Evolutionary conservation across 2,797 vertebrate genomes (phyloP), one percentile per base, ranked within the genome.

Genomic region (Austrolebias charrua): DNA sequence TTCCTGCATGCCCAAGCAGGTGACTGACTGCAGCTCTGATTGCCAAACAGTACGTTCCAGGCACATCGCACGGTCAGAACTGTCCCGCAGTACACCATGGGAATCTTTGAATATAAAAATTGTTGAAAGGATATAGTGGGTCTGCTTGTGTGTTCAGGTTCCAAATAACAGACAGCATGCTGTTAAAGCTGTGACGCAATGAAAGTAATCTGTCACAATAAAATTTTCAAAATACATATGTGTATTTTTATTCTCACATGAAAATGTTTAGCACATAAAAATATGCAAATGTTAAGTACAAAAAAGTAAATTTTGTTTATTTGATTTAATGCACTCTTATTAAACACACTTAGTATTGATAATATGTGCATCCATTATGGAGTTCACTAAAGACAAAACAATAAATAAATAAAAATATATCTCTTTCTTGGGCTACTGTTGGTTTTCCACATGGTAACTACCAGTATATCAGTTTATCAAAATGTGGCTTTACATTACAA

Each of bases 1-100:
- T 80, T 71, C 66, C 57, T 52, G 69, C 56, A 60, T 51, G 57
- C 15, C 50, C 38, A 24, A 60, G 45, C 52, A 69, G 58, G 79
- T 71, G 82, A 82, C 43, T 75, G 71, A 69, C 50, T 14, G 63
- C 13, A 38, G 55, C 54, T 15, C 59, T 53, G 57, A 73, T 48
- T 62, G 46, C 35, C 66, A 33, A 80, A 78, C 54, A 55, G 50
- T 35, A 33, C 71, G 82, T 69, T 48, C 64, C 55, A 35, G 38
- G 16, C 55, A 45, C 38, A 19, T 16, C 63, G 14, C 20, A 38
- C 15, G 48, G 40, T 53, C 44, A 6, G 43, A 72, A 56, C 35
- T 8, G 35, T 48, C 53, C 63, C 20, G 11, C 33, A 46, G 14
- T 20, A 49, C 48, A 58, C 10, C 6, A 7, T 31, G 48, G 53